Conservation (phyloP, 2,113 vertebrate genomes). For the Cyanoliseus patagonus region DNA sequence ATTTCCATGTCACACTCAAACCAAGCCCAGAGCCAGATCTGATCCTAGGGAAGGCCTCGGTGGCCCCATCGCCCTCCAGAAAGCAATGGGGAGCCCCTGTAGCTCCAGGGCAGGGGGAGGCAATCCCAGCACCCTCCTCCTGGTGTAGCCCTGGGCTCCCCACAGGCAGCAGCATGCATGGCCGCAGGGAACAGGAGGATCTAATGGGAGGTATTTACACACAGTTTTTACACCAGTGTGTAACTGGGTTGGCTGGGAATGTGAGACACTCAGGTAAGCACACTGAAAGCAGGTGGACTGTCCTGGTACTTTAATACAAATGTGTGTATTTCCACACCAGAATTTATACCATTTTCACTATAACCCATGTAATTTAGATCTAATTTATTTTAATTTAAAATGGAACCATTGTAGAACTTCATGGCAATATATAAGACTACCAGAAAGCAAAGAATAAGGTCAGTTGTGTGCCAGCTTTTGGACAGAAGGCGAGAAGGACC, state of each 20-base stretch:
- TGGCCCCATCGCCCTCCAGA: not conserved
- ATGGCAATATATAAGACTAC: not conserved
- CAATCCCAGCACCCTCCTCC: fast-evolving
- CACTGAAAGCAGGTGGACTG: not conserved
- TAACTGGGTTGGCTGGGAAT: not conserved
- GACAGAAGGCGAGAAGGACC: not conserved
- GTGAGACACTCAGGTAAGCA: not conserved
- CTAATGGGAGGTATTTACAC: not conserved
- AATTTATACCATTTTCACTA: not conserved
- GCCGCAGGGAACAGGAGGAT: fast-evolving
- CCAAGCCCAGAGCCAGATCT: not conserved
- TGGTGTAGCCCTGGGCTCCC: not conserved
- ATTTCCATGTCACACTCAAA: not conserved
- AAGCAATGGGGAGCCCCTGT: not conserved
- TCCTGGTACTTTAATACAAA: not conserved
- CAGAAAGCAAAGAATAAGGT: not conserved
- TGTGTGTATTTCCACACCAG: not conserved
- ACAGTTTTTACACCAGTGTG: not conserved
- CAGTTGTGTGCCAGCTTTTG: not conserved
- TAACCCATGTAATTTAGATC: not conserved
- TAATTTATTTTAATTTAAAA: not conserved
- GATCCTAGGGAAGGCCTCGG: not conserved
- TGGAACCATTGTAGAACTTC: not conserved
- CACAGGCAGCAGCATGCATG: not conserved
- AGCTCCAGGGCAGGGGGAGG: not conserved